A percentile compares a stretch with the other conserved stretches of the same genome.
phyloP scores from a whole-genome alignment of 35 echinoderm and acorn worm genomes.

The Apostichopus californicus region DNA sequence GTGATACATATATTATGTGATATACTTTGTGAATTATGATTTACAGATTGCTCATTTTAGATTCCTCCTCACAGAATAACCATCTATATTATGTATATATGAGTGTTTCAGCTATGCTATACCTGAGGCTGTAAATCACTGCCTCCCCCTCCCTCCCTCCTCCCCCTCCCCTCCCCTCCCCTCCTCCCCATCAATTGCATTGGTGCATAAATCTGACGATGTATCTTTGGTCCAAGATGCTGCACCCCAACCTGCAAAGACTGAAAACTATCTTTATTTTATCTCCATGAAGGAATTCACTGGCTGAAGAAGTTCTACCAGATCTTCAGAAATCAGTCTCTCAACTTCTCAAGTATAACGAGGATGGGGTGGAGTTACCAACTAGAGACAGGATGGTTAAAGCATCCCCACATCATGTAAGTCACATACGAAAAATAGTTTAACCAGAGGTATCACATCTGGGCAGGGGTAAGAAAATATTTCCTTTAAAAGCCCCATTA shows the following conservation, averaged over 20 bases:
- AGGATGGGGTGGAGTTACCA: conserved; percentile 22
- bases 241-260: neutral
- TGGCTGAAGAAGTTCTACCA: conserved; percentile 60
- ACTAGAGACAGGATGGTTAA: conserved; percentile 41
- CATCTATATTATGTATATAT: neutral
- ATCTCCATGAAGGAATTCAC: conserved; percentile 47
- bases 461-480: too few species aligned
- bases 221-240: neutral
- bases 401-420: conserved; percentile 45
- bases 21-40: too few species aligned
- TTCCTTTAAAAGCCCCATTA: too few species aligned
- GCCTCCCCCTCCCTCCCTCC: neutral
- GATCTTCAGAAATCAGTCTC: conserved; percentile 66
- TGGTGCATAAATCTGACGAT: neutral
- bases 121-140: neutral
- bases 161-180: neutral
- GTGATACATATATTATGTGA: too few species aligned
- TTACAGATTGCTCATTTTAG: too few species aligned
- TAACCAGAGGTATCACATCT: too few species aligned
- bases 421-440: neutral
- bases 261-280: conserved; percentile 25
- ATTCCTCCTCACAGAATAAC: neutral
- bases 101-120: neutral
- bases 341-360: conserved; percentile 39
- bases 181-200: too few species aligned